Base-by-base conservation (phyloP, 2,888 invertebrate genomes). In the Pyrrhia umbra region DNA sequence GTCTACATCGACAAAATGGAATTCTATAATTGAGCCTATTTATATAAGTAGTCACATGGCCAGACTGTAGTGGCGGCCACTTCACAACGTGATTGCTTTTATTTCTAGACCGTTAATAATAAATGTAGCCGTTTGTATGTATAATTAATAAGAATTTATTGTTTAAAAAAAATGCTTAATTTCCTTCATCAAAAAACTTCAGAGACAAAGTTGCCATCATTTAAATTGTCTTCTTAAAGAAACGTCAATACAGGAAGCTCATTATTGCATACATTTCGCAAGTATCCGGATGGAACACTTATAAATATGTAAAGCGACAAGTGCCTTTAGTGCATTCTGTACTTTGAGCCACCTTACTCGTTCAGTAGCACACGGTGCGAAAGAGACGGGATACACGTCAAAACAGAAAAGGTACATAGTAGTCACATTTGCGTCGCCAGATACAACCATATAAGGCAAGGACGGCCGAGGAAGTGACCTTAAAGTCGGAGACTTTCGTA, bases 381-480 rank as follows among this genome's bases (percentile, higher is more conserved):
- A 59, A 58, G 77, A 70, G 77, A 77, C 68, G 46, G 47, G 75
- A 65, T 45, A 75, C 62, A 72, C 50, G 74, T 62, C 62, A 77
- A 77, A 71, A 79, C 71, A 74, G 64, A 67, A 77, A 71, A 67
- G 68, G 68, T 76, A 75, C 77, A 68, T 54, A 69, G 76, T 66
- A 63, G 61, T 64, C 60, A 66, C 60, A 81, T 81, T 79, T 74
- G 79, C 82, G 85, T 81, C 81, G 84, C 80, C 84, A 84, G 86
- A 84, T 76, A 77, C 78, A 75, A 62, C 91, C 91, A 85, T 90
- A 90, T 90, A 91, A 70, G 90, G 91, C 90, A 90, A 91, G 91
- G 91, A 85, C 91, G 90, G 57, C 75, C 72, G 81, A 82, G 78
- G 81, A 71, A 81, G 72, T 80, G 85, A 78, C 88, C 89, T 89